These are phyloP conservation scores for Latrodectus elegans DNA, from an alignment of 2,888 invertebrate species.

Conservation along the genomic window DNA sequence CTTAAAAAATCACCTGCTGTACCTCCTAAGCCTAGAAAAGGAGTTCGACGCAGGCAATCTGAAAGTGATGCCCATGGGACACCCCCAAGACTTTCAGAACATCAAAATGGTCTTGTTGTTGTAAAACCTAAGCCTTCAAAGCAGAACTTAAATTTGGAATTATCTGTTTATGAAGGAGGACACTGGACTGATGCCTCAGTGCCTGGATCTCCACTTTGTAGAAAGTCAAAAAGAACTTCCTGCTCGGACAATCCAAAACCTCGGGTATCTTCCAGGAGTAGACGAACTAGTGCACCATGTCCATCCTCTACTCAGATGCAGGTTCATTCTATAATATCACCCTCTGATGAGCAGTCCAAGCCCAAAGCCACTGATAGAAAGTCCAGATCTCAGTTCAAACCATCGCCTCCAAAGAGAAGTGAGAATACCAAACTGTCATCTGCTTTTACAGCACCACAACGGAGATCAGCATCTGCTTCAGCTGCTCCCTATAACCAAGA, in stretches of 20 bases:
- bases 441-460: constrained; percentile 55
- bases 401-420: constrained; percentile 83
- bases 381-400: constrained; percentile 68
- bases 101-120: constrained; percentile 52
- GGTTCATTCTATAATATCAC: constrained; percentile 45
- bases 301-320: constrained; percentile 40
- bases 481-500: constrained; percentile 82
- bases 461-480: constrained; percentile 55
- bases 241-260: constrained; percentile 14
- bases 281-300: constrained; percentile 65
- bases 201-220: constrained; percentile 22
- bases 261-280: constrained; percentile 9
- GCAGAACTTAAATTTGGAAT: constrained; percentile 58
- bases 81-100: constrained; percentile 45
- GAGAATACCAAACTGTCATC: constrained; percentile 83
- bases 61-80: constrained; percentile 67
- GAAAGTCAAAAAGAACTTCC: constrained; percentile 36
- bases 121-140: constrained; percentile 61
- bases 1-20: constrained; percentile 52
- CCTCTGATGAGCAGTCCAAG: constrained; percentile 37
- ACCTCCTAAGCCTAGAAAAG: constrained; percentile 70
- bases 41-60: constrained; percentile 61
- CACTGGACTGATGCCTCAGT: neutral
- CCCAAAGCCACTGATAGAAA: constrained; percentile 48
- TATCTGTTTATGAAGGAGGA: constrained; percentile 26